Percentiles rank a stretch among this genome's conserved stretches.
These are phyloP conservation scores for Liopterus haemorrhoidalis DNA, from an alignment of 2,888 invertebrate species.

Conservation along the genomic window DNA sequence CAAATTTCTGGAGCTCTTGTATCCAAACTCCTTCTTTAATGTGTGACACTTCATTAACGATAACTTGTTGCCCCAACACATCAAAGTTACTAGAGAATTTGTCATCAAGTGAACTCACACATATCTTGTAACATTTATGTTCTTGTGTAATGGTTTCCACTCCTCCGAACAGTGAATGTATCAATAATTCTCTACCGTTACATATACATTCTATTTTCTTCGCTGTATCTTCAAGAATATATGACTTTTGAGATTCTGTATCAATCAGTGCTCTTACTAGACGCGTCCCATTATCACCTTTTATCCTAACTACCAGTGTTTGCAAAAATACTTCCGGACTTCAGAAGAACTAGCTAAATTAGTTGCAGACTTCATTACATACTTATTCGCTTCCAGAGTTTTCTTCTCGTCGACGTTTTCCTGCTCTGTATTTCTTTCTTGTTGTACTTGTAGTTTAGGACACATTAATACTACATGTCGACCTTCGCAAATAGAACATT, in stretches of 20 bases:
- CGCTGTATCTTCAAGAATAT: slow-evolving; percentile 17
- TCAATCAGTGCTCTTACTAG: slow-evolving; percentile 19
- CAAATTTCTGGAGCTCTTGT: neutral
- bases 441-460: slow-evolving; percentile 1
- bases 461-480: slow-evolving; percentile 10
- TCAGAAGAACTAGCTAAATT: no score
- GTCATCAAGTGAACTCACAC: neutral
- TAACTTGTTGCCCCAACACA: slow-evolving; percentile 1
- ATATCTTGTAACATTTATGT: slow-evolving; percentile 8
- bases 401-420: neutral
- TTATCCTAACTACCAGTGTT: no score
- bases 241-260: slow-evolving; percentile 21
- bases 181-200: slow-evolving; percentile 5
- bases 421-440: neutral
- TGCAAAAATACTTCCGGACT: no score
- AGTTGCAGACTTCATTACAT: no score
- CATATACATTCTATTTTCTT: slow-evolving; percentile 13
- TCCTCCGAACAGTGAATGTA: slow-evolving; percentile 9
- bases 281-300: slow-evolving; percentile 2
- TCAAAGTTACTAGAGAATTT: neutral
- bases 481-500: slow-evolving; percentile 6
- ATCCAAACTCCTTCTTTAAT: slow-evolving; percentile 2
- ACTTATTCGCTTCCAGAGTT: neutral
- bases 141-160: neutral
- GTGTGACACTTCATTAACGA: neutral